Conservation (phyloP, 2,113 vertebrate species). For the Aspiorhynchus laticeps region DNA sequence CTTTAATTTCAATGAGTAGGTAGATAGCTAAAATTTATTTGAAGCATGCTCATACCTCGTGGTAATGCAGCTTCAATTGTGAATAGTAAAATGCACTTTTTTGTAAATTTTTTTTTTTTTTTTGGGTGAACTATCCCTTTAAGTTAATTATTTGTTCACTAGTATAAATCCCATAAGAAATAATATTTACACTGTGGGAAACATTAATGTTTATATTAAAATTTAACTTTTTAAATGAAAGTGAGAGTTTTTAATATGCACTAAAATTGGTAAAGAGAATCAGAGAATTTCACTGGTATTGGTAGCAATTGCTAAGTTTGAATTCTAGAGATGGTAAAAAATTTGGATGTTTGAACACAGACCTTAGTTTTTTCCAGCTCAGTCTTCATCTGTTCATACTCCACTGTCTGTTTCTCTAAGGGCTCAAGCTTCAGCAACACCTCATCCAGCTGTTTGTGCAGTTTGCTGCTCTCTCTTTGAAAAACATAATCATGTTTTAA, state of each 20-base stretch:
- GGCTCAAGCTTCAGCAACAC: conserved; percentile 84
- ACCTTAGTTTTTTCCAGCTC: conserved; percentile 92
- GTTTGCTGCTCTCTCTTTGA: conserved; percentile 83
- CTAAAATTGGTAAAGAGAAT: not conserved
- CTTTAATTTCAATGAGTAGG: not conserved
- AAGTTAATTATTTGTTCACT: no score
- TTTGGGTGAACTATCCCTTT: no score
- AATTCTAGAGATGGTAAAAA: not conserved
- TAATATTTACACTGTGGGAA: no score
- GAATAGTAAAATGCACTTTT: no score
- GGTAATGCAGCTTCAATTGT: no score
- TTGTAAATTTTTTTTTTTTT: no score
- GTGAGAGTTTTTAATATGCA: not conserved
- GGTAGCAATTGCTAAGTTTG: not conserved
- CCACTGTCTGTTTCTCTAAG: conserved; percentile 83
- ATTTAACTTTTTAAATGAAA: not conserved
- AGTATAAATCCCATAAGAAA: no score
- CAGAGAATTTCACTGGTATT: not conserved
- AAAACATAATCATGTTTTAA: not conserved
- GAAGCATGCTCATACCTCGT: no score
- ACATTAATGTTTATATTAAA: not conserved
- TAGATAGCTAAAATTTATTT: not conserved
- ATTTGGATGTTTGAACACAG: not conserved
- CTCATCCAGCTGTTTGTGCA: conserved; percentile 88
- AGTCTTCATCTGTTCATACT: conserved; percentile 79